Percentiles rank a stretch among this genome's conserved stretches.
These are phyloP conservation scores for Sebastes miniatus DNA, from an alignment of 2,797 vertebrate genomes.

Conservation along the genomic window DNA sequence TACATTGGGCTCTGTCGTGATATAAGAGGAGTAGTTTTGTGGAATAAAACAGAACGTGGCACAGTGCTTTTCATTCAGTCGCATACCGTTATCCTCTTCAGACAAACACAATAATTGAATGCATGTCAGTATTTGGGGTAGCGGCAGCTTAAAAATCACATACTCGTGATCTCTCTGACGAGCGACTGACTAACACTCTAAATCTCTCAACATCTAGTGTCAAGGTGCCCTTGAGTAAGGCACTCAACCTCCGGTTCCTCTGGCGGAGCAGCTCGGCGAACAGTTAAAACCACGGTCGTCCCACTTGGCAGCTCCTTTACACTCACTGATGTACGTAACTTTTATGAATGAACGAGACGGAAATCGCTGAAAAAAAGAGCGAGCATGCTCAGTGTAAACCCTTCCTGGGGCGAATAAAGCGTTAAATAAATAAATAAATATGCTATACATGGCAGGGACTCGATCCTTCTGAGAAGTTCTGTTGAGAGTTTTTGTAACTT, in stretches of 20 bases:
- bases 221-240: constrained; percentile 69
- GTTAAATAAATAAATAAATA: constrained; percentile 83
- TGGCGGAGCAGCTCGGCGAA: constrained; percentile 26
- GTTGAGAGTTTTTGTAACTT: constrained; percentile 20
- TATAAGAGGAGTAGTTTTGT: constrained; percentile 6
- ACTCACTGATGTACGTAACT: neutral
- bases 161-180: constrained; percentile 16
- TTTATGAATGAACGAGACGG: neutral
- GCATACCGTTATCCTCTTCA: constrained; percentile 34
- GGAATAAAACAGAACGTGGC: constrained; percentile 14
- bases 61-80: constrained; percentile 55
- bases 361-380: neutral
- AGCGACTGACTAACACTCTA: constrained; percentile 1
- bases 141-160: constrained; percentile 37
- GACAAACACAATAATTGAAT: constrained; percentile 51
- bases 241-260: constrained; percentile 65
- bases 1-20: constrained; percentile 1
- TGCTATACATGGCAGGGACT: constrained; percentile 55
- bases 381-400: constrained; percentile 23
- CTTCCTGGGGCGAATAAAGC: constrained; percentile 23
- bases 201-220: constrained; percentile 43
- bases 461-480: constrained; percentile 50
- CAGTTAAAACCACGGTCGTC: constrained; percentile 1
- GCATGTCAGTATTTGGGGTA: constrained; percentile 46
- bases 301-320: constrained; percentile 15